A percentile compares a stretch with the other conserved stretches of the same genome.
Evolutionary conservation across 2,888 invertebrate genomes (phyloP).

Genomic region (Chesias legatella): DNA sequence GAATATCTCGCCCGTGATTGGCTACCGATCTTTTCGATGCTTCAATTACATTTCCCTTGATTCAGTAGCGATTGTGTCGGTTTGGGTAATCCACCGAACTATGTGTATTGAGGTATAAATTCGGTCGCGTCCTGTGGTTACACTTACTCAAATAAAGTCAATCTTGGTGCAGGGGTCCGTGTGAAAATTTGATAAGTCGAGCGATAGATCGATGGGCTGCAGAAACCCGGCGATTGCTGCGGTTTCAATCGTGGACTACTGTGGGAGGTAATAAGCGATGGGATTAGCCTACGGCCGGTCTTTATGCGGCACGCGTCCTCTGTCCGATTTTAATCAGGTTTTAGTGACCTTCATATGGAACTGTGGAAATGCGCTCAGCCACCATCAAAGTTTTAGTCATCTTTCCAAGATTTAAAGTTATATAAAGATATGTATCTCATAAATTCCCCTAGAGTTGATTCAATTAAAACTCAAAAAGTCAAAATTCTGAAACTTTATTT

Average conservation of each 20-base stretch:
- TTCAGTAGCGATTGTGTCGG: slow-evolving; percentile 35
- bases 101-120: slow-evolving; percentile 52
- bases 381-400: too few relatives aligned
- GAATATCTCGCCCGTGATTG: slow-evolving; percentile 75
- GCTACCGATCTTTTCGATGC: slow-evolving; percentile 63
- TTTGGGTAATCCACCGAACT: slow-evolving; percentile 42
- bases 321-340: slow-evolving; percentile 19
- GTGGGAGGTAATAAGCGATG: slow-evolving; percentile 73
- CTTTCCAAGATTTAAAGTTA: too few relatives aligned
- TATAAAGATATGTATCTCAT: too few relatives aligned
- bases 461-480: too few relatives aligned
- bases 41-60: slow-evolving; percentile 59
- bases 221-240: slow-evolving; percentile 69
- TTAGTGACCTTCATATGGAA: slow-evolving; percentile 12
- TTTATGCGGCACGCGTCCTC: slow-evolving; percentile 18
- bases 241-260: slow-evolving; percentile 75
- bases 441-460: too few relatives aligned
- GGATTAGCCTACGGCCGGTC: slow-evolving; percentile 53
- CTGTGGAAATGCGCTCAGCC: too few relatives aligned
- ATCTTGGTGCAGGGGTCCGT: slow-evolving; percentile 72
- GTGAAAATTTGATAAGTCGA: slow-evolving; percentile 80
- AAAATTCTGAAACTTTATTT: too few relatives aligned
- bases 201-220: slow-evolving; percentile 74
- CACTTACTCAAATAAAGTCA: slow-evolving; percentile 78
- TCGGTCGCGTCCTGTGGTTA: slow-evolving; percentile 61